A percentile compares a stretch with the other conserved stretches of the same genome.
Conservation (phyloP, 2,888 invertebrate genomes). For the Netelia fuscicornis region DNA sequence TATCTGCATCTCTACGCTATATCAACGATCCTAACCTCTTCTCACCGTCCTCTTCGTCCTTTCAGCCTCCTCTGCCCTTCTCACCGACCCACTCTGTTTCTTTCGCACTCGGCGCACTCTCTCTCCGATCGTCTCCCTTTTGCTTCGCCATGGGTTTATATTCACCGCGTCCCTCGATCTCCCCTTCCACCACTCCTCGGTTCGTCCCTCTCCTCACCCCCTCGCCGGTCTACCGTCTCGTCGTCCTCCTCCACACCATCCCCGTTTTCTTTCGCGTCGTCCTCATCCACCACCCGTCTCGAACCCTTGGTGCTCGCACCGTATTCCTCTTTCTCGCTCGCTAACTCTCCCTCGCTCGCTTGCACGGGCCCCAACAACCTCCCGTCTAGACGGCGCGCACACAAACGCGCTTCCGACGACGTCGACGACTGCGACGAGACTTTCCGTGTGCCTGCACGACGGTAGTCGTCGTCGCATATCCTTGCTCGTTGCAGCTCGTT, state of each 20-base stretch:
- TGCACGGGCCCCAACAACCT: constrained; percentile 78
- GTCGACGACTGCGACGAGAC: constrained; percentile 32
- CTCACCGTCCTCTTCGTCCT: constrained; percentile 39
- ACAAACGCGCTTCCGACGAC: constrained; percentile 66
- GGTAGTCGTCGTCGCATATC: constrained; percentile 28
- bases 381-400: constrained; percentile 83
- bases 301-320: constrained; percentile 44
- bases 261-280: constrained; percentile 45
- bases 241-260: constrained; percentile 63
- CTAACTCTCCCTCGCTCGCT: constrained; percentile 72
- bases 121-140: constrained; percentile 18
- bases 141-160: not conserved
- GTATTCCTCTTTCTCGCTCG: constrained; percentile 70
- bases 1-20: constrained; percentile 56
- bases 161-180: constrained; percentile 60
- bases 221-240: constrained; percentile 65
- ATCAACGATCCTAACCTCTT: constrained; percentile 49
- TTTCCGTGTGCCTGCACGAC: constrained; percentile 46
- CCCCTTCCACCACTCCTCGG: constrained; percentile 62
- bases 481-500: constrained; percentile 37
- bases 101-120: constrained; percentile 21
- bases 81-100: constrained; percentile 41
- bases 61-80: constrained; percentile 56
- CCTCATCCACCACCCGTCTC: constrained; percentile 54
- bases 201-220: constrained; percentile 13